Percentiles rank a stretch among this genome's conserved stretches.
These are phyloP conservation scores for Latrodectus elegans DNA, from an alignment of 2,888 invertebrate species.

Conservation along the genomic window DNA sequence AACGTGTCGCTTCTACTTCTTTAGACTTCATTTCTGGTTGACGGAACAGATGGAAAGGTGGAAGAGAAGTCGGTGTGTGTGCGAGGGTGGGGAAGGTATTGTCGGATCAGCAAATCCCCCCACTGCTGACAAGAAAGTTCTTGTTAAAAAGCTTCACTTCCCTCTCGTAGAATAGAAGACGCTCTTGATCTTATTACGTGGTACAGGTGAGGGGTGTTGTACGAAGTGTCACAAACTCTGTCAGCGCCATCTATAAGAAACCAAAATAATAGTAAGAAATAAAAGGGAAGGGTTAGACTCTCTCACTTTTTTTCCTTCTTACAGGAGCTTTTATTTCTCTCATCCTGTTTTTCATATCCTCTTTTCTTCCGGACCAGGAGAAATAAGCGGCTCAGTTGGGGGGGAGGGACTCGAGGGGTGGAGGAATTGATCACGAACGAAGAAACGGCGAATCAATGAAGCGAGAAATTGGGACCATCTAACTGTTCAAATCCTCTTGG, in stretches of 20 bases:
- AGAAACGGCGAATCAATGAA: slow-evolving; percentile 52
- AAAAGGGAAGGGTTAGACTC: background rate
- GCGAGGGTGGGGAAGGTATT: too few species aligned
- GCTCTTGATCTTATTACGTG: background rate
- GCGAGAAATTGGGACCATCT: slow-evolving; percentile 65
- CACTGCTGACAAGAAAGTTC: slow-evolving; percentile 2
- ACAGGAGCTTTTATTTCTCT: background rate
- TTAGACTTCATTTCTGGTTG: too few species aligned
- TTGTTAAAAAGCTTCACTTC: slow-evolving; percentile 5
- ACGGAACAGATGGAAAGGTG: too few species aligned
- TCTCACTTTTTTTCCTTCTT: background rate
- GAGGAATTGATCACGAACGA: slow-evolving; percentile 1
- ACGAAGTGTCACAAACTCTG: background rate
- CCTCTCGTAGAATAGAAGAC: background rate
- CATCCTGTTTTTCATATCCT: background rate
- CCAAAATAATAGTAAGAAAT: background rate
- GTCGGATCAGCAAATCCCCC: background rate
- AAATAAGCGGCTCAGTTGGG: slow-evolving; percentile 14
- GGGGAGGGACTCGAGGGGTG: slow-evolving; percentile 26
- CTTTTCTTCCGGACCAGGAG: slow-evolving; percentile 5
- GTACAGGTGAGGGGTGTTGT: background rate
- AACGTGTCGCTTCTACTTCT: too few species aligned
- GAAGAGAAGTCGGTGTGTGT: too few species aligned
- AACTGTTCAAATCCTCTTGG: slow-evolving; percentile 40
- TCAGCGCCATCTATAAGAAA: background rate